Evolutionary conservation across 2,113 vertebrate genomes (phyloP).

Genomic region (Equus quagga): DNA sequence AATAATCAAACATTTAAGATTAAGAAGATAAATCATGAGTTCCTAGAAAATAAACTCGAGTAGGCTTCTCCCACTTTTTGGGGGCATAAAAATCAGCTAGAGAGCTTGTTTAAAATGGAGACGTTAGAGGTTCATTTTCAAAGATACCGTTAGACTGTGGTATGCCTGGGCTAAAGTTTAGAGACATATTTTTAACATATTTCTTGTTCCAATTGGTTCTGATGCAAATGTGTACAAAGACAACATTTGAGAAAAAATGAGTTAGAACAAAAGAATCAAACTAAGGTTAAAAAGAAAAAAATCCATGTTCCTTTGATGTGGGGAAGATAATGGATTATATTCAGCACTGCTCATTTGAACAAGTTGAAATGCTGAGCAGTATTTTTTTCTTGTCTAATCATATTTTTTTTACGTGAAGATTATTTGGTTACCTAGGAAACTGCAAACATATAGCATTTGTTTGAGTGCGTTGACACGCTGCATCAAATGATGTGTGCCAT

Average conservation of each 20-base stretch:
- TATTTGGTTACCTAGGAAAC: conserved; percentile 53
- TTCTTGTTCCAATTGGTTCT: background rate
- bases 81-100: background rate
- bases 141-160: background rate
- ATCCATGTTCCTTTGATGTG: background rate
- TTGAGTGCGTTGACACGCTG: background rate
- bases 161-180: background rate
- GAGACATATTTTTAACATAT: background rate
- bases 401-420: conserved; percentile 7
- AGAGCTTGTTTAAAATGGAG: background rate
- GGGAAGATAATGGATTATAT: background rate
- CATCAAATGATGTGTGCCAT: background rate
- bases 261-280: background rate
- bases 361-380: background rate
- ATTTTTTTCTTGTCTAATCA: background rate
- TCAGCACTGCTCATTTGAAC: background rate
- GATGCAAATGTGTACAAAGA: background rate
- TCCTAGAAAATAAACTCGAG: background rate
- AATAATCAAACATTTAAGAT: background rate
- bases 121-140: background rate
- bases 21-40: conserved; percentile 41
- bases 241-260: background rate
- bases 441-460: background rate
- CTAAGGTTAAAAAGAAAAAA: background rate
- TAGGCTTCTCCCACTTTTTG: background rate